phyloP scores from a whole-genome alignment of 2,113 vertebrate genomes.

The Brachyhypopomus occidentalis region DNA sequence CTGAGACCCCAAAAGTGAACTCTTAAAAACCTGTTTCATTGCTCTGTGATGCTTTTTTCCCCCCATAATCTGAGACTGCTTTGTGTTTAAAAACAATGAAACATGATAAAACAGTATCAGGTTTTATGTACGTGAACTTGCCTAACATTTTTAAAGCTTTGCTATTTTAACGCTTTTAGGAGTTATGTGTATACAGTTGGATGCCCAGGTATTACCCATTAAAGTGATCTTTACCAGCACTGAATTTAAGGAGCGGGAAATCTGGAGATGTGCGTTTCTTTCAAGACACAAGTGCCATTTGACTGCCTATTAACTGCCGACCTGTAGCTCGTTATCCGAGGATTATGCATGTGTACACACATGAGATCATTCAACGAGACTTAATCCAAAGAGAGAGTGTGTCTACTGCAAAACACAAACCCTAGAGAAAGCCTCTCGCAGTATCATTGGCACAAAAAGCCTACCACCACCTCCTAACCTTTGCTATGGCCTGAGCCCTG shows the following conservation, averaged over 20 bases:
- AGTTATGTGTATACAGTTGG: not conserved
- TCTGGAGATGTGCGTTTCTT: too few relatives aligned
- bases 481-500: conserved; percentile 1
- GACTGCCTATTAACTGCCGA: too few relatives aligned
- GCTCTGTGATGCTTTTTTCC: too few relatives aligned
- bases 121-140: not conserved
- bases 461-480: too few relatives aligned
- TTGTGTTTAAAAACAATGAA: not conserved
- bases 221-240: too few relatives aligned
- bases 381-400: not conserved
- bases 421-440: too few relatives aligned
- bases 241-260: too few relatives aligned
- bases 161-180: not conserved
- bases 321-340: too few relatives aligned
- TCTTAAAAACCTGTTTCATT: conserved; percentile 26
- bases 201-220: not conserved
- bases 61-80: not conserved
- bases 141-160: conserved; percentile 18
- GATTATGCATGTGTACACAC: too few relatives aligned
- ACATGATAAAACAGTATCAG: not conserved
- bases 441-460: not conserved
- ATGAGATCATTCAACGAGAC: not conserved
- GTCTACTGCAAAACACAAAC: too few relatives aligned
- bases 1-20: not conserved
- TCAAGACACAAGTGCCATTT: too few relatives aligned